Evolutionary conservation across 2,888 invertebrate genomes (phyloP), one percentile per base, ranked within the genome.

Genomic region (Drosophila meridiana): DNA sequence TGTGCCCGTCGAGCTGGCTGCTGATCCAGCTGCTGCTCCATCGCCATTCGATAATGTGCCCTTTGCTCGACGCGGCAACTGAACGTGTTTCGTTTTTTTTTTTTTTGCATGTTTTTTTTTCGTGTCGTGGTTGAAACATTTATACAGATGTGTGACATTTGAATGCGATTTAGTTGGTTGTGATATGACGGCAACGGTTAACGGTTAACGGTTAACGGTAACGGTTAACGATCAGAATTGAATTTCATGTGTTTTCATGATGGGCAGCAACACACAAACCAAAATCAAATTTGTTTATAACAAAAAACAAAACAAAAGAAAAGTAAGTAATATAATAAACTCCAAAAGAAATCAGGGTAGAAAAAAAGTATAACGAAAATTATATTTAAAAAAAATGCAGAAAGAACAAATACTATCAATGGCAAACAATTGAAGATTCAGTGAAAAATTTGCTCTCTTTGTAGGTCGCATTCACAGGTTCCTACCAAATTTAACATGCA

Each of bases 1-100:
- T 26, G 72, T 40, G 42, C 56, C 34, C 60, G 65, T 38, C 34
- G 58, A 56, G 56, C 30, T 76, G 32, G 72, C 47, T 53, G 61
- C 32, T 40, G 52, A 30, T 52, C 68, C 57, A 66, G 63, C 55
- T 28, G 66, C 20, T 70, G 57, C 34, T 20, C 28, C 67, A 53
- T 80, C 78, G 63, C 71, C 76, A 47, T 71, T 76, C 38, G 62
- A 57, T 55, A 56, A 36, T 30, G 68, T 50, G 76, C 78, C 71
- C 59, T 79, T 80, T 65, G 74, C 53, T 48, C 76, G 80, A 68
- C 90, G 90, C 66, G 89, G 70, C 75, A 87, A 66, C 89, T 83
- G 63, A 36, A 66, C 73, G 67, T 69, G 52, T 50, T 34, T 38
- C 4, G 11, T 38, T 14, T 83, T 74, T 60, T 74, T 77, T 47